phyloP scores from a whole-genome alignment of 2,888 invertebrate species.

The Cataglyphis rosenhaueri region DNA sequence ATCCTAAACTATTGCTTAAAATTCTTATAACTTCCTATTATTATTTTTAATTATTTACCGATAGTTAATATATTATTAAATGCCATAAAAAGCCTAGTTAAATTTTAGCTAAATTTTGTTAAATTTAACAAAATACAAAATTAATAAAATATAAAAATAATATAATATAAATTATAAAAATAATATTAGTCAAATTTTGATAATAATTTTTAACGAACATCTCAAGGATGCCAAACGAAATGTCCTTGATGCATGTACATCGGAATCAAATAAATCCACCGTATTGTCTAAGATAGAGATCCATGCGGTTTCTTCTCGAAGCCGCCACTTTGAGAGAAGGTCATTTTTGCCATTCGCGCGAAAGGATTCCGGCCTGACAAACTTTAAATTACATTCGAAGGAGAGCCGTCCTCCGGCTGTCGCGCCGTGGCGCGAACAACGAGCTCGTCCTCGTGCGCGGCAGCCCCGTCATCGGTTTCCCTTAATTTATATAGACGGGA shows the following conservation, averaged over 20 bases:
- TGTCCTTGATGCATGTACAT: background rate
- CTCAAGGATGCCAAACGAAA: background rate
- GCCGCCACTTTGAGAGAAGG: constrained; percentile 11
- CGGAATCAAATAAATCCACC: background rate
- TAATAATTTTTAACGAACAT: background rate
- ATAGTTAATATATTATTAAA: background rate
- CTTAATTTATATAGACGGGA: constrained; percentile 69
- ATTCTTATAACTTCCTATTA: background rate
- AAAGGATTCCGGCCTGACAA: constrained; percentile 46
- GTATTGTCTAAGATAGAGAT: background rate
- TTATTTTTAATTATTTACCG: background rate
- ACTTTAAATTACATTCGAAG: constrained; percentile 74
- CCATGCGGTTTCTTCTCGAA: background rate
- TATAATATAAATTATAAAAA: no score
- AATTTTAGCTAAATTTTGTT: background rate
- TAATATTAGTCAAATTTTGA: background rate
- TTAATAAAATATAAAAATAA: no score
- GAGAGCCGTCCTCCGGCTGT: constrained; percentile 48
- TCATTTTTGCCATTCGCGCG: constrained; percentile 51
- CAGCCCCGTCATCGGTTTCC: constrained; percentile 60
- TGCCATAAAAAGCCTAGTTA: background rate
- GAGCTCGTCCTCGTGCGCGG: constrained; percentile 43
- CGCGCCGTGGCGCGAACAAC: constrained; percentile 40
- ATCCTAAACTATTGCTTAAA: background rate
- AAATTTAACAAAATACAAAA: background rate